Evolutionary conservation across 2,113 vertebrate genomes (phyloP).

Genomic region (Gallinago jamesoni): DNA sequence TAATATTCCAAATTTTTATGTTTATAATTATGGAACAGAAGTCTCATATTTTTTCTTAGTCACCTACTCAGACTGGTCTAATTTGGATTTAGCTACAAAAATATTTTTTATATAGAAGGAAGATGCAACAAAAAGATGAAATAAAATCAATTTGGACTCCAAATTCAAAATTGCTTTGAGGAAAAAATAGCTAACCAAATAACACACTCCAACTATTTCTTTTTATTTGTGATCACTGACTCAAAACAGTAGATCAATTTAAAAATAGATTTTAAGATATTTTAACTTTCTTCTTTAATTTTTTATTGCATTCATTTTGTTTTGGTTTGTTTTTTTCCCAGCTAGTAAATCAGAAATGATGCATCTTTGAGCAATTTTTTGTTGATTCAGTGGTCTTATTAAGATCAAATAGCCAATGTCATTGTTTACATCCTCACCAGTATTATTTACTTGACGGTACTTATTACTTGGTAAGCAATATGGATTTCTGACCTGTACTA

Average conservation of each 20-base stretch:
- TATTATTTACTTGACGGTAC: slow-evolving; percentile 14
- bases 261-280: background rate
- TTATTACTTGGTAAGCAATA: slow-evolving; percentile 1
- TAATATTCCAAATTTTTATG: background rate
- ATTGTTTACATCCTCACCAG: slow-evolving; percentile 11
- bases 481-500: background rate
- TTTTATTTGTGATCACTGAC: background rate
- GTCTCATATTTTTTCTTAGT: background rate
- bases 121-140: background rate
- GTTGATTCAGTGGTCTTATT: background rate
- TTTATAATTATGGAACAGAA: background rate
- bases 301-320: background rate
- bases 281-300: background rate
- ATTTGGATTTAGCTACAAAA: background rate
- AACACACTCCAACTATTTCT: background rate
- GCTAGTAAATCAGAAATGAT: background rate
- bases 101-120: background rate
- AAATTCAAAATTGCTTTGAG: background rate
- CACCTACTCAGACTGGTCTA: background rate
- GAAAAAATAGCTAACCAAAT: background rate
- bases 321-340: background rate
- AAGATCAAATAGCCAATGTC: slow-evolving; percentile 27
- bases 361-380: background rate
- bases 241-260: background rate
- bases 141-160: background rate